Base-by-base conservation (phyloP, 2,797 vertebrate genomes). In the Oreochromis grahami region DNA sequence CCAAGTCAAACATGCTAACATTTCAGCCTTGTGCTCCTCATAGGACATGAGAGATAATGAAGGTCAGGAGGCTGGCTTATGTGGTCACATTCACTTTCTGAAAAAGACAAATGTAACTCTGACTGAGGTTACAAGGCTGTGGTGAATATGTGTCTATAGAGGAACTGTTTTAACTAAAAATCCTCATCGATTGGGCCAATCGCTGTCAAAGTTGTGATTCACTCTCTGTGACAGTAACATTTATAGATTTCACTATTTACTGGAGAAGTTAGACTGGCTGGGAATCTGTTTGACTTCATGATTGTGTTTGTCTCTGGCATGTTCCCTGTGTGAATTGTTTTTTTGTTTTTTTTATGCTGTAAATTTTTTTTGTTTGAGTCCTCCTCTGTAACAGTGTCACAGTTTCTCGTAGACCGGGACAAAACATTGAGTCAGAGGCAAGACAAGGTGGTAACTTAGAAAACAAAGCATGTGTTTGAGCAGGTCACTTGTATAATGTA, bases 361-460 rank as follows among this genome's bases (percentile, higher is more conserved):
- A 58, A 17, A 0, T 15, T 6, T 17, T 17, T 26, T 29, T 29
- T 29, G 29, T 58, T 58, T 19, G 56, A 1, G 3, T 58, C 8
- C 15, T 2, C 0, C 14, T 58, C 26, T 58, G 2, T 58, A 0
- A 60, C 5, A 34, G 56, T 58, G 29, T 34, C 29, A 6, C 29
- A 58, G 15, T 19, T 3, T 34, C 56, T 60, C 8, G 2, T 60
- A 60, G 56, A 60, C 56, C 2, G 10, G 15, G 9, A 34, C 9
- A 34, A 60, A 58, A 0, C 8, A 17, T 32, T 32, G 29, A 60
- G 56, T 60, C 29, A 34, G 56, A 0, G 29, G 3, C 29, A 34
- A 60, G 9, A 19, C 29, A 60, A 1, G 15, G 56, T 60, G 56
- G 56, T 11, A 34, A 60, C 29, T 34, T 60, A 3, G 5, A 60